Base-by-base conservation (phyloP, 1,140 invertebrate genomes). In the Drosophila elegans region DNA sequence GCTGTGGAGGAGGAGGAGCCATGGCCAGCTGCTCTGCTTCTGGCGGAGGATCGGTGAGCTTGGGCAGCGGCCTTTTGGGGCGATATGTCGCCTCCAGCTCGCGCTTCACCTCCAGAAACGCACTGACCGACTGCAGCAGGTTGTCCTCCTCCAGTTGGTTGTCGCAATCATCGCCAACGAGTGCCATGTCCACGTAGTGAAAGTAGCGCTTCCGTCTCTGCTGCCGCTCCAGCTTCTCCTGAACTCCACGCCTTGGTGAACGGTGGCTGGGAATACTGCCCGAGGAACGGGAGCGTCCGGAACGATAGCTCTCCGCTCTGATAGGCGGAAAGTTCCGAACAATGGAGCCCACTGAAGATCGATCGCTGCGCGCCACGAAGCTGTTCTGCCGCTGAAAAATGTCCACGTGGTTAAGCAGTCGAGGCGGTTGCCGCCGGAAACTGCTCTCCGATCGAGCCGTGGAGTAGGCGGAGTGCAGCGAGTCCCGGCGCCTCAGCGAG, bases 341-440 rank as follows among this genome's bases (percentile, higher is more conserved):
- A 27, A 92, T 92, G 6, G 89, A 92, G 2, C 88, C 90, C 41
- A 90, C 74, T n/a, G 91, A 91, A 32, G 91, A 90, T 6, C 79
- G 76, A 25, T 81, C 79, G 42, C 81, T 91, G 54, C 72, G 85
- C 3, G 76, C 88, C 53, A 85, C 74, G n/a, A 92, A 90, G 21
- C 90, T 92, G 42, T 91, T 90, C 53, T 91, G 73, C 1, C 91
- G 77, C 59, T 91, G 91, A 52, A 92, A 91, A 27, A 91, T 60
- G 39, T 91, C 90, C 38, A 91, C 73, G 25, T 90, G 86, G 63
- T 79, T 90, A 5, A 88, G 61, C 59, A 90, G 53, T 0, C 78
- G 45, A 3, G 74, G 71, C 36, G 71, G 73, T 38, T 74, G 66
- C 10, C 64, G 69, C 0, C 79, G 80, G 7, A 49, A 69, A 29